Base-by-base conservation (phyloP, 1,140 invertebrate species). In the Drosophila biarmipes region DNA sequence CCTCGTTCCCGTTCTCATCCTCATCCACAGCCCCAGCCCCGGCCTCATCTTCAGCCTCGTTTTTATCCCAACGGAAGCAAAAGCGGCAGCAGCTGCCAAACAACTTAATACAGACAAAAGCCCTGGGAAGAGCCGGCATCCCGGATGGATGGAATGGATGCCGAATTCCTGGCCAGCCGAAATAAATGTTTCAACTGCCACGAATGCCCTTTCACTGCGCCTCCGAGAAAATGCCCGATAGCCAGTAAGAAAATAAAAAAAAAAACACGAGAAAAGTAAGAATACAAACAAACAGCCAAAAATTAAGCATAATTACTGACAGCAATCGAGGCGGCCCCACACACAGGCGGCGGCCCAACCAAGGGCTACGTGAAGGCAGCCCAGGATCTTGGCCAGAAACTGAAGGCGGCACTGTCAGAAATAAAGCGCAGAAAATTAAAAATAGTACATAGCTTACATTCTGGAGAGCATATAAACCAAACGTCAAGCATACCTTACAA, bases 231-330 rank as follows among this genome's bases (percentile, higher is more conserved):
- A 66, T 52, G 19, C 57, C 24, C 5, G 61, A n/a, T n/a, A 14
- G 45, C 53, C 54, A 46, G 73, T 68, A 64, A 55, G 21, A 51
- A 34, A 37, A 55, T 43, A 59, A 63, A 42, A 55, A 34, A 37
- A 40, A 53, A 59, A 62, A 62, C 37, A 54, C 19, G 24, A 57
- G 42, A 48, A 62, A 19, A 10, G 10, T 49, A 48, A 68, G 55
- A 46, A 75, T 51, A 51, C 49, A 71, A 73, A 78, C 68, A 77
- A 66, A 71, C 62, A 78, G 79, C 61, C 79, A 86, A 86, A 89
- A 86, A 86, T 86, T 86, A 86, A 86, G 82, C 78, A 86, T 86
- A 86, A 86, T 86, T 86, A 86, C 82, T 87, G 82, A 86, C 78
- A 86, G 84, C 84, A 87, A 89, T 87, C 84, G 62, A 64, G 62